A percentile compares a stretch with the other conserved stretches of the same genome.
These are phyloP conservation scores for Vidua chalybeata DNA, from an alignment of 2,113 vertebrate species.

Conservation along the genomic window DNA sequence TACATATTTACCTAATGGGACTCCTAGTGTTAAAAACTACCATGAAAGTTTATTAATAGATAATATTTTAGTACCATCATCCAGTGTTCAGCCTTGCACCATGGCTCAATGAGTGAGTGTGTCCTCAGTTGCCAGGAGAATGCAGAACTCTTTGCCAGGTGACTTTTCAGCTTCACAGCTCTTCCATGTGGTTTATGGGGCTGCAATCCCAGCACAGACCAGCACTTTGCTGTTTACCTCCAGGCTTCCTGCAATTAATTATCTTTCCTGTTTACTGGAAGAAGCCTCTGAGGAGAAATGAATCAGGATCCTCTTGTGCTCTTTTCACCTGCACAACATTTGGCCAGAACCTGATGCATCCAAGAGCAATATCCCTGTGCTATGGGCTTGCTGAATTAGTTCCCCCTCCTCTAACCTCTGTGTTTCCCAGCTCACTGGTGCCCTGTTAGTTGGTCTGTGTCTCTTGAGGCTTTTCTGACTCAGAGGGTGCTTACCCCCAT, in stretches of 20 bases:
- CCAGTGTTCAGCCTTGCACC: not conserved
- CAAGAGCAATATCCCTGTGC: not conserved
- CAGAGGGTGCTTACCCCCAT: not conserved
- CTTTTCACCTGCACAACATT: not conserved
- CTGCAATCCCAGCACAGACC: not conserved
- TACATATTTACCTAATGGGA: rapidly evolving
- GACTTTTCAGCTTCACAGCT: not conserved
- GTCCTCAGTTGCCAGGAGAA: not conserved
- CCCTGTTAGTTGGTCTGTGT: rapidly evolving
- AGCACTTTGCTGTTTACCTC: not conserved
- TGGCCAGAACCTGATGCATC: not conserved
- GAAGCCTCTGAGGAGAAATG: not conserved
- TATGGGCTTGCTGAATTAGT: not conserved
- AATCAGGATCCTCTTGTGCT: not conserved
- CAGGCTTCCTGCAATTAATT: not conserved
- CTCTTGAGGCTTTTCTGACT: rapidly evolving
- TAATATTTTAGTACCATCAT: not conserved
- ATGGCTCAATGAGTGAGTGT: not conserved
- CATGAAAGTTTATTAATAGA: not conserved
- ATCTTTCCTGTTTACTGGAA: not conserved
- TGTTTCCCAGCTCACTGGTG: not conserved
- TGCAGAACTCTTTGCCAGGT: not conserved
- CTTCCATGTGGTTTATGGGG: not conserved
- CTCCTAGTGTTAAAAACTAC: not conserved
- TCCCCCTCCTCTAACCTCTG: rapidly evolving